Percentiles rank a stretch among this genome's conserved stretches.
Evolutionary conservation across 2,888 invertebrate species (phyloP).

Genomic region (Drosophila mercatorum): DNA sequence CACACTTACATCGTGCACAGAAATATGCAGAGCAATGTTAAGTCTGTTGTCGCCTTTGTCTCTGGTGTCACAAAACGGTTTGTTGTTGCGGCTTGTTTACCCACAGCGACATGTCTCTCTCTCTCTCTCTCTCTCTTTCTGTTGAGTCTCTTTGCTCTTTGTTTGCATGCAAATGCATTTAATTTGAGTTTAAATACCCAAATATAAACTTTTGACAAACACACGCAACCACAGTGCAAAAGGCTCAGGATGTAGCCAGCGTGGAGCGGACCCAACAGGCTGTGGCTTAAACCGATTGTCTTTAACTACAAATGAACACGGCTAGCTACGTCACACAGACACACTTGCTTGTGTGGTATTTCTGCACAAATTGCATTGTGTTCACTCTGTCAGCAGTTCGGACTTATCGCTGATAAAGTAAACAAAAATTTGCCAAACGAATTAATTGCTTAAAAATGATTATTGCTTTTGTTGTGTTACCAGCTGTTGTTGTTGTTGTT

Average conservation of each 20-base stretch:
- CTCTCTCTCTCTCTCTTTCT: conserved; percentile 1
- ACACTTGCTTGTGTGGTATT: conserved; percentile 26
- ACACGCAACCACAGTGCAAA: conserved; percentile 61
- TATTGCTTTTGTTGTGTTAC: conserved; percentile 35
- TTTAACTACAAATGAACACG: conserved; percentile 30
- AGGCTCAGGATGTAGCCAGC: conserved; percentile 3
- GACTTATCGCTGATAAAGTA: conserved; percentile 64
- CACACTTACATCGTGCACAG: background rate
- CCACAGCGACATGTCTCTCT: conserved; percentile 22
- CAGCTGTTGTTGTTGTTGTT: conserved; percentile 8
- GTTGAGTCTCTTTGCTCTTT: conserved; percentile 45
- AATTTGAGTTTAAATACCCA: conserved; percentile 83
- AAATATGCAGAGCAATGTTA: conserved; percentile 43
- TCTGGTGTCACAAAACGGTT: conserved; percentile 72
- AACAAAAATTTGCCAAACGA: conserved; percentile 68
- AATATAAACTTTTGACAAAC: conserved; percentile 79
- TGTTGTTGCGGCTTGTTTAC: conserved; percentile 65
- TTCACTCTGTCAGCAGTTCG: conserved; percentile 64
- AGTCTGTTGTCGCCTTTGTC: conserved; percentile 59
- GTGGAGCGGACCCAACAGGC: conserved; percentile 4
- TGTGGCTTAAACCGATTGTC: conserved; percentile 61
- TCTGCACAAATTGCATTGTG: conserved; percentile 69
- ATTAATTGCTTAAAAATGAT: conserved; percentile 73
- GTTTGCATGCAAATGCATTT: conserved; percentile 81
- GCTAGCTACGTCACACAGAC: background rate